A percentile compares a stretch with the other conserved stretches of the same genome.
phyloP scores from a whole-genome alignment of 2,113 vertebrate genomes.

The Phylloscopus trochilus region DNA sequence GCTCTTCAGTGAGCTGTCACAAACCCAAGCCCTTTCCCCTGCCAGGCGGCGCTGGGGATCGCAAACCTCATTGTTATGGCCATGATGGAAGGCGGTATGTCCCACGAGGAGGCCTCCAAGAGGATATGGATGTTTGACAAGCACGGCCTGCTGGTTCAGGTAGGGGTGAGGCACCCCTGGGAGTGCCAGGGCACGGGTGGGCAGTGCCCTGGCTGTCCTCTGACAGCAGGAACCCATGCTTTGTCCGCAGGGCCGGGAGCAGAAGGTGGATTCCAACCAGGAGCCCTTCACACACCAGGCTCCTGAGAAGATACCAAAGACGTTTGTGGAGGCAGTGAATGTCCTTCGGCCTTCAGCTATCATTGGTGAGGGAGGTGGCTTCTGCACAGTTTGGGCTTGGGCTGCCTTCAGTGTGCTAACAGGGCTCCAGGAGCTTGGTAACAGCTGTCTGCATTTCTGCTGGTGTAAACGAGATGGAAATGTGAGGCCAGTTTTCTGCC shows the following conservation, averaged over 20 bases:
- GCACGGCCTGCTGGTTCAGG: constrained; percentile 87
- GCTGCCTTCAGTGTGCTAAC: not conserved
- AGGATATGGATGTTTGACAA: constrained; percentile 98
- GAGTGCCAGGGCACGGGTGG: no score
- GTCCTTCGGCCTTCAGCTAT: constrained; percentile 88
- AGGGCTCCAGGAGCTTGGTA: not conserved
- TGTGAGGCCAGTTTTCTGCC: rapidly evolving
- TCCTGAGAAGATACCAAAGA: constrained; percentile 76
- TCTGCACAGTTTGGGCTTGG: rapidly evolving
- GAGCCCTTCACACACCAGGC: constrained; percentile 83
- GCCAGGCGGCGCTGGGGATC: constrained; percentile 88
- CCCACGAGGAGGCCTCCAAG: constrained; percentile 78
- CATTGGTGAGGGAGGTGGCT: constrained; percentile 78
- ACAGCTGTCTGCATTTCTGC: not conserved
- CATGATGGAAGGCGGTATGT: constrained; percentile 85
- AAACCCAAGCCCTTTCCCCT: not conserved
- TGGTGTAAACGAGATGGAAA: not conserved
- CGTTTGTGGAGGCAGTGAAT: constrained; percentile 90
- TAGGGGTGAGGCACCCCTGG: constrained; percentile 28
- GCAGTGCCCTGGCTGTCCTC: rapidly evolving
- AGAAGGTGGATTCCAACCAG: constrained; percentile 83
- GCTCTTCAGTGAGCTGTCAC: no score
- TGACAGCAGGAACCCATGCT: not conserved
- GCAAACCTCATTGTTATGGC: constrained; percentile 96
- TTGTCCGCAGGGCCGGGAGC: constrained; percentile 75